Evolutionary conservation across 1,140 invertebrate genomes (phyloP), one percentile per base, ranked within the genome.

Genomic region (Sitobion miscanthi): DNA sequence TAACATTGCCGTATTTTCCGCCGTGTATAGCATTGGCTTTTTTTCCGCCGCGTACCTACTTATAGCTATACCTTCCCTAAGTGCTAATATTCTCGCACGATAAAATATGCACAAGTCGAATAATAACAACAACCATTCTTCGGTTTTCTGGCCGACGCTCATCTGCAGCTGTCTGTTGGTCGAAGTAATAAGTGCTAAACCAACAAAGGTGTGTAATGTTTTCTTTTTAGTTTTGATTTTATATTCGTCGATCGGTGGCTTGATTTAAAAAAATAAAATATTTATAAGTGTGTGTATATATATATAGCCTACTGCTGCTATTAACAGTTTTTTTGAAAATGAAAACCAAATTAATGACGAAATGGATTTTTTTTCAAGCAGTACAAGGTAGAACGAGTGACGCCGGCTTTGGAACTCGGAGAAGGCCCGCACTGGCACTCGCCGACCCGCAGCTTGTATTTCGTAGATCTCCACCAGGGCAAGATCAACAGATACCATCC

Each of bases 381-480:
- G 30, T 47, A 47, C 38, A 85, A 49, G 25, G 93, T 94, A 3
- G 91, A 94, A 85, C 91, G 86, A 20, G 90, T 94, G 0, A 25
- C 86, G 23, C 87, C 89, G 23, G 57, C 52, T 42, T 57, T 94
- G 1, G 92, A 89, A 89, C 85, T 95, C 11, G 95, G 95, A 1
- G 95, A 95, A 95, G 96, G 94, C 94, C 96, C 95, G 94, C 95
- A 96, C 94, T 96, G 96, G 96, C 95, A 96, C 93, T 94, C 94
- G 11, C 90, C 93, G 5, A 94, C 95, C 11, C 94, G 96, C 83
- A 94, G 94, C 35, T 94, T 96, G 14, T 95, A 95, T 54, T 95
- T 95, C 93, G 95, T 96, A 0, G 96, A 96, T 94, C 95, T 96
- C 38, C 92, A 94, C 9, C 94, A 92, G 11, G 94, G 95, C 20